Conservation (phyloP, 2,113 vertebrate genomes). For the Datnioides undecimradiatus region DNA sequence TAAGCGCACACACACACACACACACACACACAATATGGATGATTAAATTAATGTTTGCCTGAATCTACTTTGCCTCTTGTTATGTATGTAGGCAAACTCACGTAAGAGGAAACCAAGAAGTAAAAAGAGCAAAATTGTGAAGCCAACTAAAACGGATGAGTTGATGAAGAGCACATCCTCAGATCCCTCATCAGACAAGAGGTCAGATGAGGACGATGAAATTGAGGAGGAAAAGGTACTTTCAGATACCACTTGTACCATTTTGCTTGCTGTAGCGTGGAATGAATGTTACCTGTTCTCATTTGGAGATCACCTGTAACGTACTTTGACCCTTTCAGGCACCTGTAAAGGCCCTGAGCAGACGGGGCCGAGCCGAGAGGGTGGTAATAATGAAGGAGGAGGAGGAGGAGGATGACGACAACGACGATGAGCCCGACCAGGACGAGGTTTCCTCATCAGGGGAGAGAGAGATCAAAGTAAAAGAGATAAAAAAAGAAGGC, state of each 20-base stretch:
- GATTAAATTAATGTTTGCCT: not conserved
- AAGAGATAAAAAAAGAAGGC: slow-evolving; percentile 87
- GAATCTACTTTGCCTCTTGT: not conserved
- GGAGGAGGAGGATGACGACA: slow-evolving; percentile 83
- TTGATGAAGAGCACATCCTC: slow-evolving; percentile 94
- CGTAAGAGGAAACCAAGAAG: slow-evolving; percentile 91
- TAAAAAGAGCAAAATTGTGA: slow-evolving; percentile 92
- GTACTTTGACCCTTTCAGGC: slow-evolving; percentile 75
- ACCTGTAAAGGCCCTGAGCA: slow-evolving; percentile 85
- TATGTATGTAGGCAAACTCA: slow-evolving; percentile 87
- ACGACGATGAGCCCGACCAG: slow-evolving; percentile 79
- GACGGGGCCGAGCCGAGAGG: slow-evolving; percentile 87
- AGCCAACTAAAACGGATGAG: slow-evolving; percentile 90
- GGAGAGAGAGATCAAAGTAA: slow-evolving; percentile 87
- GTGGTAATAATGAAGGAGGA: slow-evolving; percentile 68
- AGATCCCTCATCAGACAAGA: slow-evolving; percentile 89
- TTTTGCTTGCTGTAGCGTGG: not conserved
- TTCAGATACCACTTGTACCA: not conserved
- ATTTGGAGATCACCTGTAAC: slow-evolving; percentile 39
- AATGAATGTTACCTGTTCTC: not conserved
- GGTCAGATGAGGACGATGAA: slow-evolving; percentile 92
- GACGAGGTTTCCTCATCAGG: slow-evolving; percentile 84
- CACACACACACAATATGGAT: no score
- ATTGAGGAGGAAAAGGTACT: slow-evolving; percentile 80
- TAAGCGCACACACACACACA: no score